phyloP scores from a whole-genome alignment of 2,888 invertebrate genomes.

The Ceraclea dissimilis region DNA sequence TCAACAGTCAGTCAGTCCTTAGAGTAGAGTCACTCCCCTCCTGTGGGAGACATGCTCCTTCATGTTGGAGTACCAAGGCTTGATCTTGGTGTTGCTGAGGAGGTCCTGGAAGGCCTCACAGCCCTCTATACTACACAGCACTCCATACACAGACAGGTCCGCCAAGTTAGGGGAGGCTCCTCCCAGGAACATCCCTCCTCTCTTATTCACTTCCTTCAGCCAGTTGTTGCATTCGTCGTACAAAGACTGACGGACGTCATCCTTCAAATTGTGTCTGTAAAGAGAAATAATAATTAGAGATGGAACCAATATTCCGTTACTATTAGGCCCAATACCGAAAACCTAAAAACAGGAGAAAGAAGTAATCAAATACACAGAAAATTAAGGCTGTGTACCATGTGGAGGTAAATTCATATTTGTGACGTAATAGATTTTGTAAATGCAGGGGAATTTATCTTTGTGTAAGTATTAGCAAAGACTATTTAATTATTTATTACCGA shows the following conservation, averaged over 20 bases:
- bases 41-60: constrained; percentile 55
- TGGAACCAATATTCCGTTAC: too few relatives aligned
- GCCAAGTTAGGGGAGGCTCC: constrained; percentile 83
- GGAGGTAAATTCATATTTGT: too few relatives aligned
- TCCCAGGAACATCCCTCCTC: constrained; percentile 73
- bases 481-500: too few relatives aligned
- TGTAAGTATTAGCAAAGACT: too few relatives aligned
- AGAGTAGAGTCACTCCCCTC: constrained; percentile 38
- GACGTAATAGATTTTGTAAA: too few relatives aligned
- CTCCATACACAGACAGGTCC: constrained; percentile 86
- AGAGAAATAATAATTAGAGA: too few relatives aligned
- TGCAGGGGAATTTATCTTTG: too few relatives aligned
- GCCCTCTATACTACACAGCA: constrained; percentile 88
- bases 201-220: constrained; percentile 60
- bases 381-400: too few relatives aligned
- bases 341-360: too few relatives aligned
- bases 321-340: too few relatives aligned
- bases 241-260: constrained; percentile 82
- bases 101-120: constrained; percentile 83
- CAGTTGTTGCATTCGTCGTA: constrained; percentile 84
- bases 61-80: constrained; percentile 70
- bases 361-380: neutral
- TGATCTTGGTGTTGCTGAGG: constrained; percentile 63
- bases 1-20: too few relatives aligned
- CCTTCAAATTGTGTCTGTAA: constrained; percentile 70